Base-by-base conservation (phyloP, 2,797 vertebrate species). In the Chaetophractus vellerosus region DNA sequence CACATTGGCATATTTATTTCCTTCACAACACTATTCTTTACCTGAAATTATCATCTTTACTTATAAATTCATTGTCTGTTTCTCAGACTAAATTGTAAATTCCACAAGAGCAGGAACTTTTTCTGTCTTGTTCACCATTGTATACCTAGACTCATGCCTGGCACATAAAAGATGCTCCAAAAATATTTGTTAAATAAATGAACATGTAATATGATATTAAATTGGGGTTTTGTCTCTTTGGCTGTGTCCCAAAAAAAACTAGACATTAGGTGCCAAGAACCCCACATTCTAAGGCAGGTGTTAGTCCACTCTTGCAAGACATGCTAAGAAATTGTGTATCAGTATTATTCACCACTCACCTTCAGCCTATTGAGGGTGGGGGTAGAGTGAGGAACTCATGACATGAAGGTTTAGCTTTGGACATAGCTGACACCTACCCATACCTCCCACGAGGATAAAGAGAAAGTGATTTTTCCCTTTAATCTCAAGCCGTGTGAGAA, bases 11-110 rank as follows among this genome's bases (percentile, higher is more conserved):
- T 38, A n/a, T 69, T 83, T 48, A 68, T 59, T 82, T 72, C 68
- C 48, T 52, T 76, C 69, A 90, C 3, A 75, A 36, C 59, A 14
- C 76, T 82, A 24, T 6, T 66, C 55, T 74, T 50, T 76, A 50
- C 9, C 52, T 80, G 71, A 75, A 92, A 81, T 59, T 48, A 64
- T 52, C 88, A 83, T 74, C 11, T 61, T 66, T 63, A 45, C 72
- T 50, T 9, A 87, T 15, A 55, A 52, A 28, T 36, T 81, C 55
- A 45, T n/a, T 90, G 33, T 69, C 50, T 83, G 8, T 76, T 9
- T 48, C 16, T 61, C 6, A n/a, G 88, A 93, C 15, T 55, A 89
- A 72, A 57, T 15, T 33, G n/a, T 63, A 90, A 92, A 74, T 90
- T 83, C 19, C 50, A 50, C 18, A 5, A 68, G 8, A 69, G 33